Evolutionary conservation across 2,797 vertebrate species (phyloP).

Genomic region (Carapus acus): DNA sequence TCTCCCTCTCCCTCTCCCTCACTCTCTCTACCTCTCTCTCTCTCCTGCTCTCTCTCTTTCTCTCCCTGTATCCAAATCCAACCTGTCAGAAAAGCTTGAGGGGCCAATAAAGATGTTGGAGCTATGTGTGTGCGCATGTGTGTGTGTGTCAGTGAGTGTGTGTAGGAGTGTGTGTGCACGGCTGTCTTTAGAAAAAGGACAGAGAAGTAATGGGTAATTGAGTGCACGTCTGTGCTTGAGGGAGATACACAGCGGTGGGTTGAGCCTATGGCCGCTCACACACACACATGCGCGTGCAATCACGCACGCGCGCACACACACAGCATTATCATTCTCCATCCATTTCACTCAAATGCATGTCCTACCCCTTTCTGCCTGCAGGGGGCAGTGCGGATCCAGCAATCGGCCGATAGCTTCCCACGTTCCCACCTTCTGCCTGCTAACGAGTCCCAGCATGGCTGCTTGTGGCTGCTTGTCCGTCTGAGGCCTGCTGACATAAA

Average conservation of each 20-base stretch:
- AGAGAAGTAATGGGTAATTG: constrained; percentile 37
- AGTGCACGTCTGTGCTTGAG: constrained; percentile 31
- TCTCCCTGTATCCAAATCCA: constrained; percentile 13
- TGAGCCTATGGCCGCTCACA: constrained; percentile 11
- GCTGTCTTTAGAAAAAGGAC: constrained; percentile 37
- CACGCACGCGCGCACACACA: not conserved
- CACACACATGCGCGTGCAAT: too few relatives aligned
- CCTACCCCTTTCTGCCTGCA: constrained; percentile 25
- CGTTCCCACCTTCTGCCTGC: too few relatives aligned
- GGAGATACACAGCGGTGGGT: constrained; percentile 23
- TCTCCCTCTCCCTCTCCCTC: too few relatives aligned
- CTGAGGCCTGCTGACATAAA: constrained; percentile 28
- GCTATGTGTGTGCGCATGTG: constrained; percentile 28
- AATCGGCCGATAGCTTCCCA: constrained; percentile 10
- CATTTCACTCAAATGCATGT: not conserved
- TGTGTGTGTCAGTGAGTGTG: too few relatives aligned
- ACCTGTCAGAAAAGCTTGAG: constrained; percentile 20
- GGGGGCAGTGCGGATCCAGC: constrained; percentile 56
- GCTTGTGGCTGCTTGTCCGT: too few relatives aligned
- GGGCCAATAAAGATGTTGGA: constrained; percentile 36
- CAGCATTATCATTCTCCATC: not conserved
- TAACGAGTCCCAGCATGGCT: too few relatives aligned
- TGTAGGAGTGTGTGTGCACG: too few relatives aligned
- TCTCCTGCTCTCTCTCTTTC: too few relatives aligned
- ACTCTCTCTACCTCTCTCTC: too few relatives aligned